Evolutionary conservation across 2,888 invertebrate species (phyloP).

Genomic region (Volucella bombylans): DNA sequence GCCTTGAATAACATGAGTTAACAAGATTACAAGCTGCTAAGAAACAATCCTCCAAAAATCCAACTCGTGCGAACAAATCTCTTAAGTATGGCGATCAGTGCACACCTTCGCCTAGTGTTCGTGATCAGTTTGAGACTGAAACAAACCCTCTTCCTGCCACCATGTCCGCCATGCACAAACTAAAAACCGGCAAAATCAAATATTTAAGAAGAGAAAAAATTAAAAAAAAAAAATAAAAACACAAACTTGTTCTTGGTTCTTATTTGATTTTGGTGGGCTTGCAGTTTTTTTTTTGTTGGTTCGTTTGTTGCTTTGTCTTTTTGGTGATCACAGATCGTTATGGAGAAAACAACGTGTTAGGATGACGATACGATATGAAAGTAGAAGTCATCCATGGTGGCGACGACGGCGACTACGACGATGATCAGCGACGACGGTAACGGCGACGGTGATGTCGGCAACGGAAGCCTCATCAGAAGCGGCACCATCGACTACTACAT

Average conservation of each 20-base stretch:
- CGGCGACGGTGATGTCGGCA: constrained; percentile 45
- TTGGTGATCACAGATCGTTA: constrained; percentile 67
- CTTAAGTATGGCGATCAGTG: constrained; percentile 64
- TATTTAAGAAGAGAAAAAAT: neutral
- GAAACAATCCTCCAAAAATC: constrained; percentile 26
- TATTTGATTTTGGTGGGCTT: constrained; percentile 67
- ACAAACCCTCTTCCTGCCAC: constrained; percentile 23
- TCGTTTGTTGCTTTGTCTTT: constrained; percentile 49
- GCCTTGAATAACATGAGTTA: constrained; percentile 59
- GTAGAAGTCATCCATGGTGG: constrained; percentile 62
- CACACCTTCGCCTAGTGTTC: constrained; percentile 53
- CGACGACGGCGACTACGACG: constrained; percentile 17
- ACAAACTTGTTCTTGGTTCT: constrained; percentile 71
- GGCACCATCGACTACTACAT: constrained; percentile 71
- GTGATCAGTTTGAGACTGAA: neutral
- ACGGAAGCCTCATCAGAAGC: constrained; percentile 73
- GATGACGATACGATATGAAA: constrained; percentile 72
- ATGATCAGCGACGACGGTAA: neutral
- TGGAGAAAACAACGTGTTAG: constrained; percentile 65
- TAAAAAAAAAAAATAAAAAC: constrained; percentile 54
- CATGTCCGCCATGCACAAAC: constrained; percentile 27
- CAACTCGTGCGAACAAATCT: constrained; percentile 71
- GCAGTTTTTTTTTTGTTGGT: constrained; percentile 1
- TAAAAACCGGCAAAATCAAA: constrained; percentile 14
- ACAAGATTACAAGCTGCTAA: constrained; percentile 69